These are phyloP conservation scores for Apodemus speciosus DNA, from an alignment of 2,113 vertebrate species.

Conservation along the genomic window DNA sequence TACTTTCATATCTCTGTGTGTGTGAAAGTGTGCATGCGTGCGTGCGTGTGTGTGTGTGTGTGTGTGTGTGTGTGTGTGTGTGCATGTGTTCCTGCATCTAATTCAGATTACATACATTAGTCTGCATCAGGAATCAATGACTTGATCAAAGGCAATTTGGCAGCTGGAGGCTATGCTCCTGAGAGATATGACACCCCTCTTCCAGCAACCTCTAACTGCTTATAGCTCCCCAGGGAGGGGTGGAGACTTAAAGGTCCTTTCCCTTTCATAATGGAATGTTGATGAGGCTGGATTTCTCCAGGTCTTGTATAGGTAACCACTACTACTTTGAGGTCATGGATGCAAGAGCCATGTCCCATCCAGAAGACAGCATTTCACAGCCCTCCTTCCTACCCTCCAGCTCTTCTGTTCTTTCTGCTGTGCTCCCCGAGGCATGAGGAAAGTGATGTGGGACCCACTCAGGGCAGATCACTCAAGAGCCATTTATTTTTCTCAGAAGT, in stretches of 20 bases:
- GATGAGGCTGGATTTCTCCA: background rate
- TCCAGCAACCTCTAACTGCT: background rate
- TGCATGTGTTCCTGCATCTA: background rate
- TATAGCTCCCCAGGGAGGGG: background rate
- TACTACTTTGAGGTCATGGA: background rate
- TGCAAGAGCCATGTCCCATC: too few species aligned
- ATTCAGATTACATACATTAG: background rate
- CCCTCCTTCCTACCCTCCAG: background rate
- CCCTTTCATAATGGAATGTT: background rate
- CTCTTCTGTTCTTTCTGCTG: background rate
- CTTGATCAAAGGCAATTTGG: background rate
- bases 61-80: background rate
- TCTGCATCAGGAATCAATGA: background rate
- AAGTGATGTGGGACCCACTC: background rate
- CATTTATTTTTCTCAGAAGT: background rate
- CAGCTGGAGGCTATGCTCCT: background rate
- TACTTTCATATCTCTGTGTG: background rate
- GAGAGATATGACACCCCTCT: background rate
- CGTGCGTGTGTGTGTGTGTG: background rate
- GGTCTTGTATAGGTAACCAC: background rate
- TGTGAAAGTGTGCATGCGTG: too few species aligned
- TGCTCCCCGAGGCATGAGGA: background rate
- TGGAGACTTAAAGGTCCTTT: background rate
- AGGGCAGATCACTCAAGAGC: background rate
- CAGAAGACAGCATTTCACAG: background rate